Evolutionary conservation across 2,113 vertebrate genomes (phyloP).

Genomic region (Melospiza georgiana): DNA sequence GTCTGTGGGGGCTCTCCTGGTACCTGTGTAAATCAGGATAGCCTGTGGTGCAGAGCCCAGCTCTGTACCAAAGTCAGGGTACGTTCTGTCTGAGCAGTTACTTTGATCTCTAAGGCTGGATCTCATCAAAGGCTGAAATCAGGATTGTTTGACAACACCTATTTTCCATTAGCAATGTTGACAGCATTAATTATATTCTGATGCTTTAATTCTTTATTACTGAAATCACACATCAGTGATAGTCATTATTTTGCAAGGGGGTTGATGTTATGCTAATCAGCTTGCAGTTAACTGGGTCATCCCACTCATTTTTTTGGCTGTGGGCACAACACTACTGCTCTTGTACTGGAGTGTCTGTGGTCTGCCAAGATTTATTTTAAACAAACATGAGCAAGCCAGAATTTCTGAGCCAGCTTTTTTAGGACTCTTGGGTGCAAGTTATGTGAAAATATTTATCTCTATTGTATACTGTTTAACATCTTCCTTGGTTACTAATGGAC

Average conservation of each 20-base stretch:
- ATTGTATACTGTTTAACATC: conserved; percentile 58
- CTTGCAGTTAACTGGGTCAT: conserved; percentile 57
- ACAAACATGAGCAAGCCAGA: conserved; percentile 57
- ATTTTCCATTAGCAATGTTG: conserved; percentile 64
- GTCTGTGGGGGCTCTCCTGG: not conserved
- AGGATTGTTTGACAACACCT: conserved; percentile 62
- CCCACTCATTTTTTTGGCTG: conserved; percentile 55
- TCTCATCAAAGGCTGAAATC: conserved; percentile 56
- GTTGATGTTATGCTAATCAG: conserved; percentile 61
- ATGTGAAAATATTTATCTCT: conserved; percentile 67
- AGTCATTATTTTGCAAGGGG: conserved; percentile 57
- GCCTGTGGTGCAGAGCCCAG: not conserved
- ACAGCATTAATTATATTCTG: conserved; percentile 60
- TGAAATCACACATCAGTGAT: conserved; percentile 62
- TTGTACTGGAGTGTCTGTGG: conserved; percentile 58
- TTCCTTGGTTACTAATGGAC: conserved; percentile 69
- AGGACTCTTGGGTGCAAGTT: conserved; percentile 61
- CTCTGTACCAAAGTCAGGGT: not conserved
- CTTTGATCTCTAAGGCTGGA: conserved; percentile 53
- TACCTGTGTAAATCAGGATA: fast-evolving
- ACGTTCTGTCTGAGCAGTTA: not conserved
- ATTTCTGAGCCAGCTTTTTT: conserved; percentile 57
- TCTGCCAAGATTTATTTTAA: conserved; percentile 69
- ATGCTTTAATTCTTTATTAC: conserved; percentile 65
- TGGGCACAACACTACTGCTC: conserved; percentile 49